These are phyloP conservation scores for Limanda limanda DNA, from an alignment of 2,113 vertebrate species.

Conservation along the genomic window DNA sequence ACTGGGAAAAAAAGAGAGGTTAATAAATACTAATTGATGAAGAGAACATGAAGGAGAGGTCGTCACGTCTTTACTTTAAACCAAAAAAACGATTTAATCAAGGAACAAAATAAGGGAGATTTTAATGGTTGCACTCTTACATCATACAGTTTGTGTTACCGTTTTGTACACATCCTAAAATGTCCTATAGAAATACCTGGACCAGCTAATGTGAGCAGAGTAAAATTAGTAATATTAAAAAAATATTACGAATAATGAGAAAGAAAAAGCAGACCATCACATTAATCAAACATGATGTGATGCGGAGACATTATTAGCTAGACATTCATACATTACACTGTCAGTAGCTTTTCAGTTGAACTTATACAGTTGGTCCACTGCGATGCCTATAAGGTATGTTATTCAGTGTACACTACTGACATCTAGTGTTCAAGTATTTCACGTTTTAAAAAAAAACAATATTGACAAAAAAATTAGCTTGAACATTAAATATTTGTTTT, in stretches of 20 bases:
- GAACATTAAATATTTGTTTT: neutral
- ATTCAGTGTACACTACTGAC: constrained; percentile 11
- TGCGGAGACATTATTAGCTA: no score
- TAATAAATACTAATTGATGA: constrained; percentile 77
- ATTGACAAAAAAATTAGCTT: no score
- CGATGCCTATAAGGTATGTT: neutral
- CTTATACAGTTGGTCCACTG: neutral
- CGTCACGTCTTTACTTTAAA: neutral
- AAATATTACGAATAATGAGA: neutral
- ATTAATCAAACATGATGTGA: neutral
- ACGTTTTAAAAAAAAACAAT: neutral
- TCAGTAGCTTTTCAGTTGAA: neutral
- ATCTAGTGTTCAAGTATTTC: constrained; percentile 19
- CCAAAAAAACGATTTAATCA: no score
- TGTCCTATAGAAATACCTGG: no score
- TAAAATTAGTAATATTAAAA: neutral
- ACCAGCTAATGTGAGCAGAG: neutral
- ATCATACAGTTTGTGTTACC: neutral
- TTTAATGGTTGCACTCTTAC: neutral
- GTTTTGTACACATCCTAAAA: neutral
- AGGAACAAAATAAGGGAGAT: neutral
- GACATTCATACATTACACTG: neutral
- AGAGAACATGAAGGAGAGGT: constrained; percentile 15
- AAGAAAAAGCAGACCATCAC: neutral
- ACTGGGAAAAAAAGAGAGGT: constrained; percentile 10